Evolutionary conservation across 2,113 vertebrate genomes (phyloP).

Genomic region (Numida meleagris): DNA sequence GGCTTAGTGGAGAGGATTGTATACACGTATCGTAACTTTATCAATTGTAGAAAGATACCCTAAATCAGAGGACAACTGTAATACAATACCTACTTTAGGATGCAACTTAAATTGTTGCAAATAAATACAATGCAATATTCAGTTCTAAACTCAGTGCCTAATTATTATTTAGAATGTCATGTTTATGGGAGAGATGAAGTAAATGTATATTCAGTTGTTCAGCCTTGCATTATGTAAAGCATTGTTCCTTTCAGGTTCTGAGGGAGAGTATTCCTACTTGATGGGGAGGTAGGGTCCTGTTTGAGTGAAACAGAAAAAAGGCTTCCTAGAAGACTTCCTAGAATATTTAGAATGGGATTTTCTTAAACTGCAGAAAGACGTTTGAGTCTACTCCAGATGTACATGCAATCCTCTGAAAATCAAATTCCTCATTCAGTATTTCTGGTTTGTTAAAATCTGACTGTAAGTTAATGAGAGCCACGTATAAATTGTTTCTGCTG

Average conservation of each 20-base stretch:
- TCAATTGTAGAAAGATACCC: neutral
- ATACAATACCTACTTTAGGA: neutral
- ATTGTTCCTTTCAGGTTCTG: neutral
- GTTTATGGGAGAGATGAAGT: neutral
- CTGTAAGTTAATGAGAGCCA: neutral
- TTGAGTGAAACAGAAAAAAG: neutral
- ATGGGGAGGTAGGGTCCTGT: neutral
- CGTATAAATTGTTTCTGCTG: neutral
- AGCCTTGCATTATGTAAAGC: neutral
- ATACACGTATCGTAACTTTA: neutral
- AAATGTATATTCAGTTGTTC: neutral
- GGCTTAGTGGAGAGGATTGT: neutral
- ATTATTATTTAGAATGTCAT: neutral
- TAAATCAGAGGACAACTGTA: neutral
- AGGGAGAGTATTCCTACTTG: neutral
- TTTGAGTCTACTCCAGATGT: neutral
- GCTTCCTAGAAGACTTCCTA: neutral
- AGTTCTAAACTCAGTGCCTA: neutral
- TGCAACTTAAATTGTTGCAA: neutral
- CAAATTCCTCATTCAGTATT: neutral
- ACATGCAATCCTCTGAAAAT: neutral
- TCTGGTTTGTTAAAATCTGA: neutral
- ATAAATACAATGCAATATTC: neutral
- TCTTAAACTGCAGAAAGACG: neutral
- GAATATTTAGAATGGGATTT: neutral